Conservation (phyloP, 2,888 invertebrate genomes). For the Drosophila phalerata region DNA sequence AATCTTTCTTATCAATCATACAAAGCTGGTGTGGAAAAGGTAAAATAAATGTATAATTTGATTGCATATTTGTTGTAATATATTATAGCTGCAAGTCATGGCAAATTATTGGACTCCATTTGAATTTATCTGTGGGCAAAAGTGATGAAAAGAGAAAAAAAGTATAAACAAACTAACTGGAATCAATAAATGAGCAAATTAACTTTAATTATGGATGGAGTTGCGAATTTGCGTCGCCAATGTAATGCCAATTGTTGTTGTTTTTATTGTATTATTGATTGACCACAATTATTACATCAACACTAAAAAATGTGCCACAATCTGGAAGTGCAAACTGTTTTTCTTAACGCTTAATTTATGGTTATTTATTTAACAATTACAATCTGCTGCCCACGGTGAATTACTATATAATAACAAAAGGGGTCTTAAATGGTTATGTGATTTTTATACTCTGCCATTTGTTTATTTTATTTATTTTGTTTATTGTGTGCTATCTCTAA, state of each 20-base stretch:
- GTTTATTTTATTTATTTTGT: not conserved
- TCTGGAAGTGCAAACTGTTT: slow-evolving; percentile 23
- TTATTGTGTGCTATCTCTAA: not conserved
- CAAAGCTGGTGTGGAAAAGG: not conserved
- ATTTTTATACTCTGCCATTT: slow-evolving; percentile 1
- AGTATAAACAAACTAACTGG: slow-evolving; percentile 24
- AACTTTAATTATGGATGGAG: slow-evolving; percentile 57
- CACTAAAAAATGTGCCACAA: slow-evolving; percentile 30
- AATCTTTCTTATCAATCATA: not conserved
- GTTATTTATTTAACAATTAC: slow-evolving; percentile 28
- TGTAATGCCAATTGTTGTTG: slow-evolving; percentile 28
- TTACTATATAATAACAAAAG: not conserved
- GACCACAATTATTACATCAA: slow-evolving; percentile 56
- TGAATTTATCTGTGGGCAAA: slow-evolving; percentile 24
- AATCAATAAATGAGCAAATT: slow-evolving; percentile 60
- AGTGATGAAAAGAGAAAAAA: slow-evolving; percentile 20
- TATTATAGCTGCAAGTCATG: slow-evolving; percentile 29
- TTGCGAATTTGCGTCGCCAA: slow-evolving; percentile 35
- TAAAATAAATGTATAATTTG: not conserved
- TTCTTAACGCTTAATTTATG: slow-evolving; percentile 23
- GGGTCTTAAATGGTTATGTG: slow-evolving; percentile 1
- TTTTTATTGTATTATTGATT: slow-evolving; percentile 29
- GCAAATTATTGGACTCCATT: slow-evolving; percentile 32
- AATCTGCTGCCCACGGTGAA: not conserved
- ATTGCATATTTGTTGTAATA: slow-evolving; percentile 6